Conservation (phyloP, 2,888 invertebrate genomes). For the Drosophila mercatorum region DNA sequence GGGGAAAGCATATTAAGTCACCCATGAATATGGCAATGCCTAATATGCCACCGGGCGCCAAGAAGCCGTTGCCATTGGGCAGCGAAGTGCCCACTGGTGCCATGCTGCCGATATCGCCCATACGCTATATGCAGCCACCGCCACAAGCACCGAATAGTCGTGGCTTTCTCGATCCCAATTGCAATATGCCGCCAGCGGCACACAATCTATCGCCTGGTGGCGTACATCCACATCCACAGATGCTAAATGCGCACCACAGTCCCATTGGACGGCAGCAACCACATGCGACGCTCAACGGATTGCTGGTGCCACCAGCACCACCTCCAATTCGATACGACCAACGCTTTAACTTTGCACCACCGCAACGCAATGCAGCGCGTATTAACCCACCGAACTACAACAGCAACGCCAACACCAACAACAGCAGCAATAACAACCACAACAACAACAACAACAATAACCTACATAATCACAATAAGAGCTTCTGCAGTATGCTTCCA, state of each 20-base stretch:
- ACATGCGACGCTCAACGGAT: conserved; percentile 41
- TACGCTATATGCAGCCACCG: conserved; percentile 56
- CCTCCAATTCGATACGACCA: conserved; percentile 52
- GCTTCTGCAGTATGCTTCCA: conserved; percentile 53
- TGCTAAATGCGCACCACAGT: conserved; percentile 58
- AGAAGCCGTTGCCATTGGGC: conserved; percentile 59
- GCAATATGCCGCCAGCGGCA: conserved; percentile 36
- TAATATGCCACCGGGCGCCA: conserved; percentile 46
- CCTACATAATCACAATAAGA: conserved; percentile 58
- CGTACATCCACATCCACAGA: conserved; percentile 37
- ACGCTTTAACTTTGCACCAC: conserved; percentile 58
- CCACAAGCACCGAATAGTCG: conserved; percentile 31
- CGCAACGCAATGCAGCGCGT: conserved; percentile 53
- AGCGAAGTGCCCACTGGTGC: conserved; percentile 29
- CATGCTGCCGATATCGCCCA: conserved; percentile 68
- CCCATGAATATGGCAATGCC: conserved; percentile 56
- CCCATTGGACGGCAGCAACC: conserved; percentile 54
- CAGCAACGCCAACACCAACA: conserved; percentile 34
- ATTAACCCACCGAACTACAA: conserved; percentile 78
- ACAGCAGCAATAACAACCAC: conserved; percentile 9
- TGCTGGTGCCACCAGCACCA: conserved; percentile 44
- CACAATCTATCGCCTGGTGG: conserved; percentile 52
- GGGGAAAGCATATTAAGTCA: conserved; percentile 85
- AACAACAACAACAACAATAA: conserved; percentile 31
- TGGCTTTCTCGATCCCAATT: conserved; percentile 55